phyloP scores from a whole-genome alignment of 1,140 invertebrate genomes.

The Orius insidiosus region DNA sequence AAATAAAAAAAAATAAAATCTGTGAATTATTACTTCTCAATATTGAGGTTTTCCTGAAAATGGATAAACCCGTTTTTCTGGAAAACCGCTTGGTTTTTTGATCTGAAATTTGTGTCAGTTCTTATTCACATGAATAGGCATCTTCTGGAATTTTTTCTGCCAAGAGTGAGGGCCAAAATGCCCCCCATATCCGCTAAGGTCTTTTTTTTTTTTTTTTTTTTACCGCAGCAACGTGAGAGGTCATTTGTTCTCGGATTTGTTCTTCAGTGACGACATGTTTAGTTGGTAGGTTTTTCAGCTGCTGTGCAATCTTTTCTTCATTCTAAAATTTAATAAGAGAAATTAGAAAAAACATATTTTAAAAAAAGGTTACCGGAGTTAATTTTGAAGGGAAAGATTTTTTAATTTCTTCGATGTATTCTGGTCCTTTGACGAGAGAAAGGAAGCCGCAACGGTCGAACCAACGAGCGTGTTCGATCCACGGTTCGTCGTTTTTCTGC shows the following conservation, averaged over 20 bases:
- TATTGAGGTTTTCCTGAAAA: no score
- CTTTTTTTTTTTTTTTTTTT: no score
- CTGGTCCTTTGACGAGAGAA: conserved; percentile 53
- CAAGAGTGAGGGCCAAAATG: no score
- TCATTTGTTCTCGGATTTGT: conserved; percentile 36
- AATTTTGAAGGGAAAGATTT: not conserved
- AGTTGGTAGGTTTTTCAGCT: not conserved
- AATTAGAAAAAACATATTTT: no score
- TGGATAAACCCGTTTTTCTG: no score
- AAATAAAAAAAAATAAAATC: conserved; percentile 5
- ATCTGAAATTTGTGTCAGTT: no score
- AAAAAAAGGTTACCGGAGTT: not conserved
- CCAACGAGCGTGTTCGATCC: conserved; percentile 80
- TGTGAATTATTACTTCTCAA: no score
- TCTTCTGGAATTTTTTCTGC: no score
- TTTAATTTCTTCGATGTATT: conserved; percentile 40
- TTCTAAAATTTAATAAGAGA: not conserved
- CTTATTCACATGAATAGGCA: no score
- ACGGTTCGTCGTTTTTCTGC: conserved; percentile 69
- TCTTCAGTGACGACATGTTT: conserved; percentile 24
- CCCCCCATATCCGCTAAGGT: no score
- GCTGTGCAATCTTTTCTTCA: not conserved
- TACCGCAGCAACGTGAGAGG: conserved; percentile 30
- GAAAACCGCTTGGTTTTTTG: no score
- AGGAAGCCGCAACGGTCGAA: conserved; percentile 71